These are phyloP conservation scores for Neoascia interrupta DNA, from an alignment of 2,888 invertebrate genomes.

Conservation along the genomic window DNA sequence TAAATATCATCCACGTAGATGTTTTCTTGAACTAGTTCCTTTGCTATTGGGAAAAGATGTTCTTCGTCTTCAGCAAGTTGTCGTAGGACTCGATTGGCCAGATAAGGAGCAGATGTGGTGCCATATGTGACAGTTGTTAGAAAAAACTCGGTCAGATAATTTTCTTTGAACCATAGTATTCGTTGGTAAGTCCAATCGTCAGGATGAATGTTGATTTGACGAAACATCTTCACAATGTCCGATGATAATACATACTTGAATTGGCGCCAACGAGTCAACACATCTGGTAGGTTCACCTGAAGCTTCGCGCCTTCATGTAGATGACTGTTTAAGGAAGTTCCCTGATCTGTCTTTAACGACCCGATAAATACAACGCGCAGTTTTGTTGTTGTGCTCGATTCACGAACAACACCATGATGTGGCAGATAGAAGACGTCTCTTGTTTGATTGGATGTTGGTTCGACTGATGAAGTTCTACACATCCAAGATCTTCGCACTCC, in stretches of 20 bases:
- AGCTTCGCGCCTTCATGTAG: slow-evolving; percentile 6
- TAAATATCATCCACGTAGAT: slow-evolving; percentile 26
- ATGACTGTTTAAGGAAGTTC: slow-evolving; percentile 10
- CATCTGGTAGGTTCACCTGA: slow-evolving; percentile 21
- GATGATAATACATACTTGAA: too few species aligned
- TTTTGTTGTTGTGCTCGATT: slow-evolving; percentile 26
- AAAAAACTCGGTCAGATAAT: neutral
- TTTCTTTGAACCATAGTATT: slow-evolving; percentile 25
- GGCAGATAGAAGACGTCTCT: slow-evolving; percentile 8
- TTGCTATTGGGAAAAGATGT: slow-evolving; percentile 1
- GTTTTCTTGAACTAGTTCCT: slow-evolving; percentile 4
- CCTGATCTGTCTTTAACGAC: slow-evolving; percentile 12
- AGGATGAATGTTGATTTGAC: slow-evolving; percentile 28
- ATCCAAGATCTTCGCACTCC: slow-evolving; percentile 19
- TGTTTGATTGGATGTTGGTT: neutral
- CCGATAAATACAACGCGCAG: slow-evolving; percentile 31
- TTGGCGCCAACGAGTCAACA: slow-evolving; percentile 24
- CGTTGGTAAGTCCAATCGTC: slow-evolving; percentile 31
- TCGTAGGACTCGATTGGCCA: slow-evolving; percentile 11
- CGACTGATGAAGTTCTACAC: neutral
- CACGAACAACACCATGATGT: slow-evolving; percentile 34
- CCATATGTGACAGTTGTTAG: slow-evolving; percentile 29
- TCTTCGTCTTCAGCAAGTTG: slow-evolving; percentile 27
- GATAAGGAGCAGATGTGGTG: slow-evolving; percentile 25
- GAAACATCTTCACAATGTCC: slow-evolving; percentile 3